Evolutionary conservation across 2,113 vertebrate genomes (phyloP).

Genomic region (Salvator merianae): DNA sequence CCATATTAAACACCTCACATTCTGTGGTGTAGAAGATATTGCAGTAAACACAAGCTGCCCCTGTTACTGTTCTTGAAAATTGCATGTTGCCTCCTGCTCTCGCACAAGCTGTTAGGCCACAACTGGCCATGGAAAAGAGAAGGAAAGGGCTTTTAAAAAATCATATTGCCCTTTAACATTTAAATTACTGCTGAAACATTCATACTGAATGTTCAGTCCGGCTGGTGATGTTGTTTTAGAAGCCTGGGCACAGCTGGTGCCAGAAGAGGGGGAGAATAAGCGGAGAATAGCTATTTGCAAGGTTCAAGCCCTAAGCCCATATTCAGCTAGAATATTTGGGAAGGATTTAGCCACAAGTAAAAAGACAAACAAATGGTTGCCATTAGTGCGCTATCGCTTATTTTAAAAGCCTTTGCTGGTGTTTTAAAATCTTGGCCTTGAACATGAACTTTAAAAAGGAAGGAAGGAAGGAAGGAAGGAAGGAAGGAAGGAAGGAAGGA

Average conservation of each 20-base stretch:
- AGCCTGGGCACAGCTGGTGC: slow-evolving; percentile 55
- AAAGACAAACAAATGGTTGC: slow-evolving; percentile 44
- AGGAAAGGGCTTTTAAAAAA: slow-evolving; percentile 54
- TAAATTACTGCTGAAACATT: slow-evolving; percentile 61
- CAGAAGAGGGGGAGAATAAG: slow-evolving; percentile 47
- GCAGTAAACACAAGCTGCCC: slow-evolving; percentile 45
- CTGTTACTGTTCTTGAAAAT: slow-evolving; percentile 44
- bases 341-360: slow-evolving; percentile 47
- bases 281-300: slow-evolving; percentile 45
- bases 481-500: no score
- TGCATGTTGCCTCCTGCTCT: slow-evolving; percentile 54
- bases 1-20: slow-evolving; percentile 24
- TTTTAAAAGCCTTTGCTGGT: slow-evolving; percentile 45
- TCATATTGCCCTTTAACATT: slow-evolving; percentile 56
- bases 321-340: slow-evolving; percentile 34
- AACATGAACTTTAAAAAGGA: slow-evolving; percentile 24
- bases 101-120: slow-evolving; percentile 60
- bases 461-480: no score
- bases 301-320: slow-evolving; percentile 36
- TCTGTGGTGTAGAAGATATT: slow-evolving; percentile 34
- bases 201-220: slow-evolving; percentile 55
- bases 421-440: slow-evolving; percentile 44
- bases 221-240: slow-evolving; percentile 61
- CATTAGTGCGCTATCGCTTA: slow-evolving; percentile 43
- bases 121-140: slow-evolving; percentile 55